Evolutionary conservation across 1,140 invertebrate genomes (phyloP).

Genomic region (Ceratosolen fusciceps): DNA sequence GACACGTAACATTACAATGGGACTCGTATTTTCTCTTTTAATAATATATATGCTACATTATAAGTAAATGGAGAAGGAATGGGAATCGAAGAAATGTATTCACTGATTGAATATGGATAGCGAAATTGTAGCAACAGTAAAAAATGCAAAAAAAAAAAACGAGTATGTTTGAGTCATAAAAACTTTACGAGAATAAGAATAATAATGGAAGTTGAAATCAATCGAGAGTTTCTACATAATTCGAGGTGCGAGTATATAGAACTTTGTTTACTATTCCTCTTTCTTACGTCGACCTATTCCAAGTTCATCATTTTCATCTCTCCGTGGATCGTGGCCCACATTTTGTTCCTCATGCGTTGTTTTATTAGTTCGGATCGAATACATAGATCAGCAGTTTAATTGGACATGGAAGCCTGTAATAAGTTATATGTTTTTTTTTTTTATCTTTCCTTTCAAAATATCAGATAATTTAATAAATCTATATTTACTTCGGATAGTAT

Average conservation of each 20-base stretch:
- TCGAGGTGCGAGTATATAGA: not conserved
- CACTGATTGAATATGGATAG: not conserved
- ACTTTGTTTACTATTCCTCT: not conserved
- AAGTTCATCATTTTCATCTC: constrained; percentile 22
- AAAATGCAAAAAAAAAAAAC: constrained; percentile 34
- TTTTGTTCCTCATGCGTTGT: too few relatives aligned
- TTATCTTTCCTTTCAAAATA: too few relatives aligned
- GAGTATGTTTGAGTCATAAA: constrained; percentile 4
- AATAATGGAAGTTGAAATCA: constrained; percentile 1
- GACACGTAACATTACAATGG: too few relatives aligned
- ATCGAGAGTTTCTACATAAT: not conserved
- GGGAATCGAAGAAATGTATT: not conserved
- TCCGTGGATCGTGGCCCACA: too few relatives aligned
- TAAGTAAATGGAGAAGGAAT: constrained; percentile 23
- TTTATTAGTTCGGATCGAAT: too few relatives aligned
- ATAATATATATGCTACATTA: not conserved
- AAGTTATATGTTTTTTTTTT: too few relatives aligned
- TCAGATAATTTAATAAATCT: too few relatives aligned
- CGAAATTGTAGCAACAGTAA: not conserved
- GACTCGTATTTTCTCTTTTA: too few relatives aligned
- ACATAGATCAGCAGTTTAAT: too few relatives aligned
- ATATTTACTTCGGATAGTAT: too few relatives aligned
- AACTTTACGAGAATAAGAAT: constrained; percentile 18
- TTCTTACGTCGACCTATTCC: constrained; percentile 17
- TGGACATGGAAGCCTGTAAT: too few relatives aligned